Base-by-base conservation (phyloP, 2,797 vertebrate genomes). In the Macrochelys suwanniensis region DNA sequence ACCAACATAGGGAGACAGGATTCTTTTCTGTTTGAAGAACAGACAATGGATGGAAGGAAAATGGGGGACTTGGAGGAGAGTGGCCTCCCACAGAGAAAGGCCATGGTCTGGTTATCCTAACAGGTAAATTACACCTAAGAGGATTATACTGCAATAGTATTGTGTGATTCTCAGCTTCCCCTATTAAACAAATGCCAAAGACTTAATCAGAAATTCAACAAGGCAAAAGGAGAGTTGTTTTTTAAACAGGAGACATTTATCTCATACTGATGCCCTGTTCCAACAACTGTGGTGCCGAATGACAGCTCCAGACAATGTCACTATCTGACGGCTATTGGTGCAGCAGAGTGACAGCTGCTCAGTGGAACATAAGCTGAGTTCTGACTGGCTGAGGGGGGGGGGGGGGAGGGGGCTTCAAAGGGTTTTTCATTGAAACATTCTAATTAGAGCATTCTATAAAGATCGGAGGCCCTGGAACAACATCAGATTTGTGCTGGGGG, bases 311-410 rank as follows among this genome's bases (percentile, higher is more conserved):
- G 59, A 0, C 5, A 80, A 71, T 15, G 77, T 23, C 16, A 53
- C 91, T 84, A 92, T 85, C 89, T 84, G 88, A 12, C 54, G 86
- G 89, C 95, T 94, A 59, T 28, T 78, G 49, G 96, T 85, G 87
- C 57, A 84, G 89, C 87, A 79, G 28, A 95, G 61, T 42, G 81
- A 96, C 95, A 96, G 96, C 97, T 95, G 97, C 94, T 97, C 86
- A 37, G 77, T 87, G 95, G 49, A 93, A 93, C 92, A 93, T 86
- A 90, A 90, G 80, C 85, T 0, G 59, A 92, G 94, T 89, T 90
- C 84, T 47, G 88, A 94, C 87, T 8, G 0, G 96, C 95, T 95
- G 50, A 82, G 45, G 56, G 84, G 76, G 47, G 16, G 7, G 19
- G 21, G 23, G 53, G 21, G 21, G 1, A 23, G 54, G 5, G 1